Conservation (phyloP, 2,888 invertebrate species). For the Nymphalis polychloros region DNA sequence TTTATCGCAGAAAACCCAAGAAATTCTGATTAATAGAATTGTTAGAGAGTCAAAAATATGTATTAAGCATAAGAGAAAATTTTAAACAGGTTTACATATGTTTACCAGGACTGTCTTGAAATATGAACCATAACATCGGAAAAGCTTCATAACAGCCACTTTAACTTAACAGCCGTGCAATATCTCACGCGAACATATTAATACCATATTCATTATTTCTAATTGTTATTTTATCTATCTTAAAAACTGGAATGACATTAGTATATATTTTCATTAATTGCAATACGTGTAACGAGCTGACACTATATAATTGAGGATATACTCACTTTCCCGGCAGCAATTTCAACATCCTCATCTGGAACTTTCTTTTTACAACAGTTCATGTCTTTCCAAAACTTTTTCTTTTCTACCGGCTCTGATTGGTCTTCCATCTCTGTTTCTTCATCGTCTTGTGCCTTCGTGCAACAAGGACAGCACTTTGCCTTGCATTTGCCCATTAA, state of each 20-base stretch:
- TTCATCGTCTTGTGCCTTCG: constrained; percentile 51
- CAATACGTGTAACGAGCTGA: background rate
- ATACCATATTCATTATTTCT: background rate
- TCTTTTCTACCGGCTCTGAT: constrained; percentile 49
- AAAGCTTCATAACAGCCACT: background rate
- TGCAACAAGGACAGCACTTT: constrained; percentile 77
- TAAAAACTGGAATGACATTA: background rate
- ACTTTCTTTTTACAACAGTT: constrained; percentile 71
- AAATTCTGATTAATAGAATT: too few species aligned
- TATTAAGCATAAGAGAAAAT: too few species aligned
- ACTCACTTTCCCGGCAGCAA: constrained; percentile 72
- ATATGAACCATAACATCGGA: background rate
- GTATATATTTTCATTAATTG: background rate
- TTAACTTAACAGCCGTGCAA: background rate
- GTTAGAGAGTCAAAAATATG: too few species aligned
- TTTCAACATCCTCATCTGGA: constrained; percentile 62
- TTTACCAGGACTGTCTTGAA: background rate
- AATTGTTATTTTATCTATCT: background rate
- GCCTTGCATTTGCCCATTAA: constrained; percentile 69
- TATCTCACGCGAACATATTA: background rate
- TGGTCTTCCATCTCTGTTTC: constrained; percentile 37
- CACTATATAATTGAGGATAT: background rate
- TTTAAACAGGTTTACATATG: background rate
- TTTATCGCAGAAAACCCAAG: too few species aligned
- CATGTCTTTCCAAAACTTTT: constrained; percentile 59